Evolutionary conservation across 2,797 vertebrate genomes (phyloP).

Genomic region (Sebastes ruberrimus): DNA sequence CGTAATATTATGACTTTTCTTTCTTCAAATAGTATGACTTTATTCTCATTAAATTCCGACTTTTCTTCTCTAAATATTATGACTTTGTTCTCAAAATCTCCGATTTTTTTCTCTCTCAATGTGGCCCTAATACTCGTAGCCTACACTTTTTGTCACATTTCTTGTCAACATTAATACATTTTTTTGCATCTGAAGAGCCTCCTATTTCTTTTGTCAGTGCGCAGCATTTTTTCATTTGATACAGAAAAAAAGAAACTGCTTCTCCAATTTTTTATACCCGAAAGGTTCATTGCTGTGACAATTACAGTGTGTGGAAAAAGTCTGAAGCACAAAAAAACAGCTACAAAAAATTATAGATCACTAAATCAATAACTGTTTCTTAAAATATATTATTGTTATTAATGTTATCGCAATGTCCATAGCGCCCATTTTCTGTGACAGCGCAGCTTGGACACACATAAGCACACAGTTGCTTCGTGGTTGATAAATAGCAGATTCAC

Average conservation of each 20-base stretch:
- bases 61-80: too few relatives aligned
- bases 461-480: background rate
- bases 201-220: background rate
- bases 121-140: too few relatives aligned
- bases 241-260: background rate
- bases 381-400: background rate
- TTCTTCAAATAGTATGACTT: too few relatives aligned
- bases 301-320: background rate
- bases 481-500: background rate
- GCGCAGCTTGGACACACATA: background rate
- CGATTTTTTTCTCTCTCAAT: too few relatives aligned
- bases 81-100: too few relatives aligned
- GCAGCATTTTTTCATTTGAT: background rate
- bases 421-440: background rate
- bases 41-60: too few relatives aligned
- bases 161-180: background rate
- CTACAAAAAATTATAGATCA: background rate
- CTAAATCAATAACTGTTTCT: background rate
- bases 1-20: too few relatives aligned
- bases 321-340: background rate
- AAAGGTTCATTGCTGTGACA: background rate
- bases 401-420: background rate
- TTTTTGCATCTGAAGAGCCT: background rate
- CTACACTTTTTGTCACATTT: too few relatives aligned
- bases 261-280: background rate